phyloP scores from a whole-genome alignment of 1,140 invertebrate species.

The Leptinotarsa undecemlineata region DNA sequence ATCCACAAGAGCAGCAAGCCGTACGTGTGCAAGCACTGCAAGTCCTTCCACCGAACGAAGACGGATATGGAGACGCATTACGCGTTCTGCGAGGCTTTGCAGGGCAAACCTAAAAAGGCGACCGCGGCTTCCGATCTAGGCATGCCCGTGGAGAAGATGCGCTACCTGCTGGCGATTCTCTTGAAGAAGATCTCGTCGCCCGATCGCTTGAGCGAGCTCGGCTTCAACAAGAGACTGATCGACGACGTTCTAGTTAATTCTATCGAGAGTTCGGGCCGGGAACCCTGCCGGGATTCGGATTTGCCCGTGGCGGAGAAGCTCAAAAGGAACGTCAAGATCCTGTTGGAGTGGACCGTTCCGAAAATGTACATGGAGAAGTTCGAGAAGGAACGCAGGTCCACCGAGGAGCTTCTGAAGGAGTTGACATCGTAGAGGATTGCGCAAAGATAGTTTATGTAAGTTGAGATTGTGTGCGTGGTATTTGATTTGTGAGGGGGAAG shows the following conservation, averaged over 20 bases:
- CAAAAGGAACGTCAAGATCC: conserved; percentile 72
- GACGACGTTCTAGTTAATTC: conserved; percentile 81
- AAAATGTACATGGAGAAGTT: conserved; percentile 77
- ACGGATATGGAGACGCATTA: conserved; percentile 68
- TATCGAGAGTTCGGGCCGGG: conserved; percentile 71
- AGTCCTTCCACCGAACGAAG: conserved; percentile 77
- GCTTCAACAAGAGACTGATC: conserved; percentile 80
- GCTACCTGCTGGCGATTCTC: conserved; percentile 75
- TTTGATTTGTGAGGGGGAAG: not conserved
- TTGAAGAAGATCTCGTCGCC: conserved; percentile 81
- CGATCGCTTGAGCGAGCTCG: conserved; percentile 72
- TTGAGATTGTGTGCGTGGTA: not conserved
- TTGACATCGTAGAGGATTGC: conserved; percentile 60
- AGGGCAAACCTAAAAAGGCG: conserved; percentile 45
- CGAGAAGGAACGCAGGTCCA: conserved; percentile 69
- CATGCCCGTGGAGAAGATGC: conserved; percentile 76
- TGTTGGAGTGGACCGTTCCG: conserved; percentile 81
- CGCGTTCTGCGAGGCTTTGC: conserved; percentile 57
- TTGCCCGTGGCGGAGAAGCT: conserved; percentile 65
- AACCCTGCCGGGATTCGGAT: conserved; percentile 61
- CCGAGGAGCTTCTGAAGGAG: conserved; percentile 77
- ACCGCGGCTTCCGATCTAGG: conserved; percentile 9
- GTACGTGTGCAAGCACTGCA: conserved; percentile 72
- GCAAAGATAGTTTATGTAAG: not conserved
- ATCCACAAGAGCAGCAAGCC: conserved; percentile 76